These are phyloP conservation scores for Phaonia tiefii DNA, from an alignment of 2,888 invertebrate species.

Conservation along the genomic window DNA sequence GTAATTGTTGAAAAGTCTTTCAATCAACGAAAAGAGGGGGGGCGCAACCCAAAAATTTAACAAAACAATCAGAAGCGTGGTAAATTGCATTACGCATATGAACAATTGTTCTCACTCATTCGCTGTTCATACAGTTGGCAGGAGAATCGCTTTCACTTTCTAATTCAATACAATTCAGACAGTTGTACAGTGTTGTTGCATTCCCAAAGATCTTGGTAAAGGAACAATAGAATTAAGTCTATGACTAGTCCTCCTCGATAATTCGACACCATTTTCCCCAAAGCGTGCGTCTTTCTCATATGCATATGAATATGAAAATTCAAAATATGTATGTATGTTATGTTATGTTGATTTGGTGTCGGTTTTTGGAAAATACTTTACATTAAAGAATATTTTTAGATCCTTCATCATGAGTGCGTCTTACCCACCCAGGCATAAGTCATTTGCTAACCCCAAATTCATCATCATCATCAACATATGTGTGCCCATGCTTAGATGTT, in stretches of 20 bases:
- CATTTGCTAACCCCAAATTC: slow-evolving; percentile 57
- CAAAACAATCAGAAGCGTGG: slow-evolving; percentile 77
- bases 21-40: slow-evolving; percentile 62
- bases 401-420: neutral
- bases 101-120: slow-evolving; percentile 39
- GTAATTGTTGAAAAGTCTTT: neutral
- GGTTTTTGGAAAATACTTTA: slow-evolving; percentile 50
- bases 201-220: slow-evolving; percentile 9
- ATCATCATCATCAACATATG: slow-evolving; percentile 51
- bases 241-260: slow-evolving; percentile 18
- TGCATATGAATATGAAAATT: slow-evolving; percentile 39
- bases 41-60: slow-evolving; percentile 73
- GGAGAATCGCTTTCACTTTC: slow-evolving; percentile 57
- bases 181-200: neutral
- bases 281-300: slow-evolving; percentile 24
- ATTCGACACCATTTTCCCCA: slow-evolving; percentile 57
- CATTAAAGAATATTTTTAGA: slow-evolving; percentile 59
- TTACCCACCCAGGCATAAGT: slow-evolving; percentile 45
- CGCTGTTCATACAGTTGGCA: neutral
- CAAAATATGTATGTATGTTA: too few relatives aligned
- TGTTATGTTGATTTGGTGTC: slow-evolving; percentile 10
- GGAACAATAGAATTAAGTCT: slow-evolving; percentile 17
- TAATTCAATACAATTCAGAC: slow-evolving; percentile 1
- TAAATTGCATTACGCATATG: slow-evolving; percentile 73
- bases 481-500: slow-evolving; percentile 30